Conservation (phyloP, 2,888 invertebrate genomes). For the Ischnura elegans region DNA sequence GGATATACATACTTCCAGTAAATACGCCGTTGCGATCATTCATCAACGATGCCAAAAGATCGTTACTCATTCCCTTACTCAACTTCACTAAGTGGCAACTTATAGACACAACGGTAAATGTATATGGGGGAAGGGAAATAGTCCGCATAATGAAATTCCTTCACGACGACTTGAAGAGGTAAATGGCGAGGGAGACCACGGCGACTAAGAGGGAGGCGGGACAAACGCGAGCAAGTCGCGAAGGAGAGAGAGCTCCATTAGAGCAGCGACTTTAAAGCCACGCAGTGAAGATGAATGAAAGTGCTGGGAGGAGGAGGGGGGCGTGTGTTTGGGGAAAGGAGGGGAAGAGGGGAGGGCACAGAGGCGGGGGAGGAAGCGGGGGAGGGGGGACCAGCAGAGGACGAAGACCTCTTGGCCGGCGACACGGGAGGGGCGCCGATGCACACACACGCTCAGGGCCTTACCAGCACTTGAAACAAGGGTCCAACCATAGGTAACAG, state of each 20-base stretch:
- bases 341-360: background rate
- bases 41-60: no score
- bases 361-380: background rate
- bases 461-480: no score
- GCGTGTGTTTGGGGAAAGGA: no score
- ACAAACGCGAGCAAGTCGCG: background rate
- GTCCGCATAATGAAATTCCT: background rate
- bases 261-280: conserved; percentile 17
- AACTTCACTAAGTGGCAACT: no score
- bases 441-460: no score
- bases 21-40: no score
- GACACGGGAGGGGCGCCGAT: background rate
- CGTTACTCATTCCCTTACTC: background rate
- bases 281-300: conserved; percentile 21
- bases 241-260: background rate
- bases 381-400: background rate
- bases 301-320: background rate
- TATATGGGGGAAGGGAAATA: background rate
- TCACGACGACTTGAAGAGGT: background rate
- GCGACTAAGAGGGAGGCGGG: no score
- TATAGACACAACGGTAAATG: background rate
- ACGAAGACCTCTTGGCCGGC: background rate
- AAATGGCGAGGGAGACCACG: no score
- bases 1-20: no score
- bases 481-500: no score